Evolutionary conservation across 2,888 invertebrate species (phyloP).

Genomic region (Pediacus dermestoides): DNA sequence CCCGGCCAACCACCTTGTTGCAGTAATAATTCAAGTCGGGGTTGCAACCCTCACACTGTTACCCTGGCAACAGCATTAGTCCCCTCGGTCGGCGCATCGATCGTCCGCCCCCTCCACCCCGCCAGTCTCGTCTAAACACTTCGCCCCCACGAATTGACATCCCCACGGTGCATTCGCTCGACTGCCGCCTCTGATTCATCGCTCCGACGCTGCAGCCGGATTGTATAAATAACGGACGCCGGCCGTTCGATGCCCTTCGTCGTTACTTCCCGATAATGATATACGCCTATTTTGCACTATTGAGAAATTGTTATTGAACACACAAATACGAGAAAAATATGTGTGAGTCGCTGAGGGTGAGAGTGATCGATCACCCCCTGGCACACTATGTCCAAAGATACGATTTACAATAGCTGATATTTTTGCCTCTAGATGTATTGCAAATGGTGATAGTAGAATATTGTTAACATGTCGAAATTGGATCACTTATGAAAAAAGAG

Average conservation of each 20-base stretch:
- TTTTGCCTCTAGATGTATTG: no score
- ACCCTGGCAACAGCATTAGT: conserved; percentile 51
- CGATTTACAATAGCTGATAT: no score
- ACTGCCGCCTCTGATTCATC: conserved; percentile 37
- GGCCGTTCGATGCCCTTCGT: conserved; percentile 5
- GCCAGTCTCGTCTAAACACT: conserved; percentile 43
- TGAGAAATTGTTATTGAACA: no score
- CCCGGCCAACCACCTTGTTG: conserved; percentile 43
- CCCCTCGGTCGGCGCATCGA: conserved; percentile 47
- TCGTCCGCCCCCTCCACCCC: conserved; percentile 54
- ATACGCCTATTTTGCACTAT: no score
- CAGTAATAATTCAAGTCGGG: conserved; percentile 51
- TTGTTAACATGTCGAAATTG: no score
- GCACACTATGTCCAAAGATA: no score
- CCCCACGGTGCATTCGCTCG: conserved; percentile 35
- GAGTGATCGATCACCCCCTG: no score
- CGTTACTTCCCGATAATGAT: no score
- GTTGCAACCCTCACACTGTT: conserved; percentile 53
- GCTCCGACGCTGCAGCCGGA: conserved; percentile 11
- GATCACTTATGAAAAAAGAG: no score
- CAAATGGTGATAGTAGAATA: no score
- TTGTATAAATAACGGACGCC: conserved; percentile 7
- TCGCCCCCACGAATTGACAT: conserved; percentile 49
- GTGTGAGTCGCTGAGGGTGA: no score
- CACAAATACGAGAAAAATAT: no score